Conservation (phyloP, 2,797 vertebrate species). For the Smutsia gigantea region DNA sequence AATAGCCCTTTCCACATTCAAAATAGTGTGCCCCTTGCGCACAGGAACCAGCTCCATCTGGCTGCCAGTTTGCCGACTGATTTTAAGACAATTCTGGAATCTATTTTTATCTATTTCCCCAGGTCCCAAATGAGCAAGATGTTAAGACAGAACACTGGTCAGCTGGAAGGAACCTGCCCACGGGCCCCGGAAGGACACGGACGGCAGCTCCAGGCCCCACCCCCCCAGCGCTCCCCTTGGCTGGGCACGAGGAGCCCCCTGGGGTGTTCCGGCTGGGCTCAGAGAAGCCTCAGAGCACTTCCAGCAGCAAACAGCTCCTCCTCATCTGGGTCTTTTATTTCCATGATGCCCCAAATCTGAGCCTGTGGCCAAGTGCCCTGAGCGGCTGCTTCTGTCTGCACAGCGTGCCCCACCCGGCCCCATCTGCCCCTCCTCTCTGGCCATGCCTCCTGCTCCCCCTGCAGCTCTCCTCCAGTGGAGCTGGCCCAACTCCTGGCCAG, state of each 20-base stretch:
- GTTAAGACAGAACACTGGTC: background rate
- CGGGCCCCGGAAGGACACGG: background rate
- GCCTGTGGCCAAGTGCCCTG: background rate
- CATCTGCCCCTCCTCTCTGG: background rate
- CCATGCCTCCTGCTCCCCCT: background rate
- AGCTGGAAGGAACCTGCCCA: background rate
- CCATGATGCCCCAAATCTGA: background rate
- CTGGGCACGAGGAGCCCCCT: fast-evolving
- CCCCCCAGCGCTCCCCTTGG: background rate
- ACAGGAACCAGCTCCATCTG: constrained; percentile 72
- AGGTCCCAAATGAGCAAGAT: constrained; percentile 54
- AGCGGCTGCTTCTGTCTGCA: background rate
- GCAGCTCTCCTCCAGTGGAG: background rate
- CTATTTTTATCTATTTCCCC: constrained; percentile 62
- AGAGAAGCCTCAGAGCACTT: background rate
- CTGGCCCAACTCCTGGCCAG: background rate
- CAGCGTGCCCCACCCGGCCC: no score
- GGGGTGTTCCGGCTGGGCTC: background rate
- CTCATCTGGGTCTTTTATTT: background rate
- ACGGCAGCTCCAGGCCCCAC: background rate
- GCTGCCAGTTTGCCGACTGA: background rate
- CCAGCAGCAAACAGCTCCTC: background rate
- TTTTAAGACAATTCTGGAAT: constrained; percentile 49
- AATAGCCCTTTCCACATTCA: constrained; percentile 62
- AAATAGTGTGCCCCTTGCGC: constrained; percentile 46